phyloP scores from a whole-genome alignment of 2,113 vertebrate species.

The Trematomus loennbergii region DNA sequence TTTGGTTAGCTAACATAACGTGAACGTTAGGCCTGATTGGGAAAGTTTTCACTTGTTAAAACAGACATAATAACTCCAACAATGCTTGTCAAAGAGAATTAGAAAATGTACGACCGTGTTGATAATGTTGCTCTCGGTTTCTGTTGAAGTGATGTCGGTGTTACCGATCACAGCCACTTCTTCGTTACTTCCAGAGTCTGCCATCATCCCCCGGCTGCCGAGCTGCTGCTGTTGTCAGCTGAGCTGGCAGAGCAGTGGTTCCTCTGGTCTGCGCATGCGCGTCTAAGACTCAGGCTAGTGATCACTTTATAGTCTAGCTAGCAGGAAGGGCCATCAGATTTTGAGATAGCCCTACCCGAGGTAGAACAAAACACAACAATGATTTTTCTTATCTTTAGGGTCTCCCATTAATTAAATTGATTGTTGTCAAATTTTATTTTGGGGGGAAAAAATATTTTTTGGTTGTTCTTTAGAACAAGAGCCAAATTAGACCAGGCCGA shows the following conservation, averaged over 20 bases:
- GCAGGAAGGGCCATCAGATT: no score
- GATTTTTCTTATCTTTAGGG: no score
- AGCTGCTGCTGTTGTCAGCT: slow-evolving; percentile 65
- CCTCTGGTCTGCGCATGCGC: slow-evolving; percentile 63
- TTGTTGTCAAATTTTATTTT: no score
- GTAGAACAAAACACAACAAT: no score
- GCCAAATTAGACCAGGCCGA: no score
- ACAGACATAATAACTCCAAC: neutral
- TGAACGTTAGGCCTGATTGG: slow-evolving; percentile 21
- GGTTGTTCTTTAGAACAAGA: no score
- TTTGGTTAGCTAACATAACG: slow-evolving; percentile 1
- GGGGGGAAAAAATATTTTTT: no score
- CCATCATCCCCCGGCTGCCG: slow-evolving; percentile 62
- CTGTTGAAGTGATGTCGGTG: slow-evolving; percentile 74
- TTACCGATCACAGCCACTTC: slow-evolving; percentile 79
- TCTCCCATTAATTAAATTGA: no score
- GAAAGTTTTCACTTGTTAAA: slow-evolving; percentile 19
- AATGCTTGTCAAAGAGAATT: neutral
- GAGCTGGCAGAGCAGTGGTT: slow-evolving; percentile 40
- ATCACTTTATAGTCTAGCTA: neutral
- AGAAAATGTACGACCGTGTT: slow-evolving; percentile 72
- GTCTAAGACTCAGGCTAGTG: no score
- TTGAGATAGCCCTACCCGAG: no score
- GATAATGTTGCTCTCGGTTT: slow-evolving; percentile 78
- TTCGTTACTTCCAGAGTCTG: slow-evolving; percentile 70